Conservation (phyloP, 2,888 invertebrate species). For the Temnothorax unifasciatus region DNA sequence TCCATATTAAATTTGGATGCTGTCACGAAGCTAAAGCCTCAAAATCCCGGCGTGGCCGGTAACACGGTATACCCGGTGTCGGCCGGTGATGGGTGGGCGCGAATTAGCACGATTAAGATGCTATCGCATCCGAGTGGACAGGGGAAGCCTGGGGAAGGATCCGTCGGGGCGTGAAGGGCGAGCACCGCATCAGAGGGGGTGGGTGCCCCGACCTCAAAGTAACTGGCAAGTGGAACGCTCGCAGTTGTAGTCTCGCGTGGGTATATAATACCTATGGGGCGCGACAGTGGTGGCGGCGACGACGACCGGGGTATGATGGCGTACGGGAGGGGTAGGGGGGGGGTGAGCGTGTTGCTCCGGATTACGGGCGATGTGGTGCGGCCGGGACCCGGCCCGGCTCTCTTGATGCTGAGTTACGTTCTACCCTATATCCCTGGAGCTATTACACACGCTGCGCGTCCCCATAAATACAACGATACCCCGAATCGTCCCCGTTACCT, state of each 20-base stretch:
- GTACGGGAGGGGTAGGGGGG: constrained; percentile 42
- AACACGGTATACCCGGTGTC: constrained; percentile 44
- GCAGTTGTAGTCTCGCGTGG: constrained; percentile 66
- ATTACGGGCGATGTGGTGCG: constrained; percentile 80
- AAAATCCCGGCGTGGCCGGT: constrained; percentile 47
- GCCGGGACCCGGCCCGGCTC: constrained; percentile 65
- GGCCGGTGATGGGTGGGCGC: constrained; percentile 58
- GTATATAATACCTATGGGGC: constrained; percentile 70
- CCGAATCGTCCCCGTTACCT: constrained; percentile 58
- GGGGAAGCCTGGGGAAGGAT: constrained; percentile 60
- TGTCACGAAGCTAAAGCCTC: constrained; percentile 41
- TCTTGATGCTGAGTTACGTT: constrained; percentile 85
- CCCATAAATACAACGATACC: constrained; percentile 77
- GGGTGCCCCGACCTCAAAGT: constrained; percentile 81
- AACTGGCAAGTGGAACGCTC: constrained; percentile 82
- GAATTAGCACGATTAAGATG: constrained; percentile 82
- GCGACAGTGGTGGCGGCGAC: constrained; percentile 54
- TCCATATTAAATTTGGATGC: constrained; percentile 43
- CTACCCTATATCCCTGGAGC: constrained; percentile 83
- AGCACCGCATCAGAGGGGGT: constrained; percentile 46
- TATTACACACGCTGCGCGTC: constrained; percentile 78
- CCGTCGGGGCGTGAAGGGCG: constrained; percentile 33
- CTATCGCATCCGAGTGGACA: constrained; percentile 76
- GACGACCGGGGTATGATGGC: constrained; percentile 46
- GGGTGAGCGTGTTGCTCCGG: constrained; percentile 80